A percentile compares a stretch with the other conserved stretches of the same genome.
phyloP scores from a whole-genome alignment of 2,797 vertebrate genomes.

The Acestrorhynchus altus region DNA sequence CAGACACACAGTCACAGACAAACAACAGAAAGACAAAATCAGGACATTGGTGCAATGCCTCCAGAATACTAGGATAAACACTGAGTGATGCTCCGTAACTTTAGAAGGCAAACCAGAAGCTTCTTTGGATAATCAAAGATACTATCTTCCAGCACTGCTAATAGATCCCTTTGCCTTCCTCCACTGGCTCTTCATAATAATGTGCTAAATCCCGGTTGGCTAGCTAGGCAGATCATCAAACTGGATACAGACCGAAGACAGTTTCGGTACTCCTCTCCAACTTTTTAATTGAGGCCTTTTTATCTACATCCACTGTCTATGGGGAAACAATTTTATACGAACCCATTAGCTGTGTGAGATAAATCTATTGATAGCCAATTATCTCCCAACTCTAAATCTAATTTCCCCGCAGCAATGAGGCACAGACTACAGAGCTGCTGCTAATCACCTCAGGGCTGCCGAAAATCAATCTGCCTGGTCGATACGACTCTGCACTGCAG shows the following conservation, averaged over 20 bases:
- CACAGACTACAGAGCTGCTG: conserved; percentile 25
- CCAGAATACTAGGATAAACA: not conserved
- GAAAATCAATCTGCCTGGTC: conserved; percentile 44
- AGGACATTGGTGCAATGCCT: not conserved
- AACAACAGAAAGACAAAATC: conserved; percentile 6
- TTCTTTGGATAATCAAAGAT: conserved; percentile 20
- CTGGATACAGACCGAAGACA: not conserved
- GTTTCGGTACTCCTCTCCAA: not conserved
- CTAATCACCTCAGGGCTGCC: conserved; percentile 46
- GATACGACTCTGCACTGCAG: conserved; percentile 37
- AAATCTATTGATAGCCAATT: conserved; percentile 50
- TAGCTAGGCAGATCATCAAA: conserved; percentile 3
- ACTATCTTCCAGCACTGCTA: not conserved
- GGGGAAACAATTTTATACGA: conserved; percentile 36
- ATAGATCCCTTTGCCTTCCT: conserved; percentile 3
- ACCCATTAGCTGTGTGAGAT: conserved; percentile 34
- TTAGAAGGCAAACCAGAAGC: not conserved
- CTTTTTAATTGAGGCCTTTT: conserved; percentile 19
- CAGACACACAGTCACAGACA: not conserved
- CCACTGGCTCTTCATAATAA: not conserved
- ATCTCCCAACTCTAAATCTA: conserved; percentile 33
- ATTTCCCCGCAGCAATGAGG: conserved; percentile 45
- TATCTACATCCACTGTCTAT: conserved; percentile 11
- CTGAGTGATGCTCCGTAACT: not conserved
- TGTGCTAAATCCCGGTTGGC: not conserved